A percentile compares a stretch with the other conserved stretches of the same genome.
Conservation (phyloP, 2,888 invertebrate genomes). For the Drymonia ruficornis region DNA sequence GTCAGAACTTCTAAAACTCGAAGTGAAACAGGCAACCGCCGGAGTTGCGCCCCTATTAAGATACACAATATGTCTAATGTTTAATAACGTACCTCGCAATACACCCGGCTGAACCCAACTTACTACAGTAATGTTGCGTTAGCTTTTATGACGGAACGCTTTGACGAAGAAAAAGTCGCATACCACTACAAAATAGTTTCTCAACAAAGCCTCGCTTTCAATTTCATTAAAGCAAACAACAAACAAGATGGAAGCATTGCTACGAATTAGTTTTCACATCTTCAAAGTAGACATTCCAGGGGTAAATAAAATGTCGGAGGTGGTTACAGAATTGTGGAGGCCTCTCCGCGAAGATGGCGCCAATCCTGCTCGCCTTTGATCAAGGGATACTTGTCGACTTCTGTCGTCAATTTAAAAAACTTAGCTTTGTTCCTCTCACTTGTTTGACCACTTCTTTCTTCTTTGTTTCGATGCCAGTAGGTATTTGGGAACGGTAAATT, state of each 20-base stretch:
- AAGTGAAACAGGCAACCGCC: slow-evolving; percentile 67
- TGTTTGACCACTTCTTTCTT: slow-evolving; percentile 57
- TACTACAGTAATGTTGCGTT: slow-evolving; percentile 25
- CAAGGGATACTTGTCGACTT: slow-evolving; percentile 62
- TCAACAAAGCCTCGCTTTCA: slow-evolving; percentile 53
- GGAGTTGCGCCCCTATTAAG: slow-evolving; percentile 70
- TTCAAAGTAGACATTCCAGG: slow-evolving; percentile 75
- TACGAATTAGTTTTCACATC: slow-evolving; percentile 75
- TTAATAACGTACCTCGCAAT: slow-evolving; percentile 56
- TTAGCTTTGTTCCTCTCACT: slow-evolving; percentile 55
- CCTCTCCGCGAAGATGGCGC: slow-evolving; percentile 45
- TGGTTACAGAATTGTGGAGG: slow-evolving; percentile 50
- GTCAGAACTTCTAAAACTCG: slow-evolving; percentile 75
- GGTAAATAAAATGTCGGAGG: slow-evolving; percentile 69
- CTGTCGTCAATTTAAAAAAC: slow-evolving; percentile 62
- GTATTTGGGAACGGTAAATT: slow-evolving; percentile 53
- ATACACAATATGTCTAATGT: slow-evolving; percentile 69
- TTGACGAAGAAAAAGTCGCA: slow-evolving; percentile 48
- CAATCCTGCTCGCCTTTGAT: slow-evolving; percentile 66
- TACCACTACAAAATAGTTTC: slow-evolving; percentile 55
- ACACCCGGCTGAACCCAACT: slow-evolving; percentile 23
- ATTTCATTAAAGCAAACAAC: slow-evolving; percentile 69
- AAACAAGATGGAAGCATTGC: slow-evolving; percentile 63
- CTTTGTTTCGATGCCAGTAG: slow-evolving; percentile 52
- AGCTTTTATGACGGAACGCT: slow-evolving; percentile 40